Evolutionary conservation across 2,888 invertebrate genomes (phyloP), one percentile per base, ranked within the genome.

Genomic region (Apotomis betuletana): DNA sequence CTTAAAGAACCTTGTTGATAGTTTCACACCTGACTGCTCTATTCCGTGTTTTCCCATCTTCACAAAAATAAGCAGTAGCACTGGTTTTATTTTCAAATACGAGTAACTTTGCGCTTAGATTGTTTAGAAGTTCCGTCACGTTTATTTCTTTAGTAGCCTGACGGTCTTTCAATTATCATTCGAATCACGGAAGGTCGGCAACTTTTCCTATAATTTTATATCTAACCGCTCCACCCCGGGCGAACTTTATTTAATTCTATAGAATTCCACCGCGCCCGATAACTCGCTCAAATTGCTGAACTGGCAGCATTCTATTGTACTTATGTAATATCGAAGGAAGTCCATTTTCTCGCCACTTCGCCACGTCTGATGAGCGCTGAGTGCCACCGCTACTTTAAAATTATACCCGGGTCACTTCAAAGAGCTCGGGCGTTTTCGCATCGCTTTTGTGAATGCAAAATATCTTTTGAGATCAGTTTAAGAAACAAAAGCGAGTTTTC

Each of bases 231-330:
- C 76, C 70, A 80, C 79, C 76, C 77, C 76, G 75, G 79, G 76
- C 63, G 70, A 75, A 80, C 81, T 83, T 85, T 81, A 84, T 85
- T 84, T 83, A 85, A 85, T 86, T 86, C 83, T 79, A 83, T 84
- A 81, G 83, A 85, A 86, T 82, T 82, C 76, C 75, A 70, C 76
- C 77, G 78, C 78, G 75, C 76, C 74, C 81, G 80, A 85, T 87
- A 86, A 83, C 82, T 87, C 81, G 80, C 79, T 81, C 78, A 86
- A 88, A 88, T 87, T 85, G 83, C 87, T 83, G 81, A 83, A 82
- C 79, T 78, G 79, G 74, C 81, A 75, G 75, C 75, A 71, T 81
- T 83, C 82, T 79, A 85, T 85, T 87, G 83, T 85, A 82, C 79
- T 77, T 76, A 79, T 80, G 79, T 81, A 80, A 83, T 84, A 87